Evolutionary conservation across 2,888 invertebrate species (phyloP).

Genomic region (Cryptus viduatorius): DNA sequence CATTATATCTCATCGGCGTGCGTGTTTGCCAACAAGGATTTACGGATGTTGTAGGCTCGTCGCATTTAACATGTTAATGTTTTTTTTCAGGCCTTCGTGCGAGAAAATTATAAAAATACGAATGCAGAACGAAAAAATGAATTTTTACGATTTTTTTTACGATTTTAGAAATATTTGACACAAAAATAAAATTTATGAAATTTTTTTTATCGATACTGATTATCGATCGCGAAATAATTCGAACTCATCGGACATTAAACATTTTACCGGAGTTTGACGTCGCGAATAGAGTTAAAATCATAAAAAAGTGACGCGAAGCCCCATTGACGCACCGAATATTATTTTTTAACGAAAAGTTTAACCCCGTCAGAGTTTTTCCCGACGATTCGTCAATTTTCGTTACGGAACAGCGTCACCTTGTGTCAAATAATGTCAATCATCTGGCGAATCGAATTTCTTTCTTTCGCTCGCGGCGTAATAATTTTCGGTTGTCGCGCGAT

Average conservation of each 20-base stretch:
- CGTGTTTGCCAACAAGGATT: slow-evolving; percentile 57
- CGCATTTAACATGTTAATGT: slow-evolving; percentile 2
- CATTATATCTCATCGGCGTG: neutral
- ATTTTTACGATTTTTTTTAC: neutral
- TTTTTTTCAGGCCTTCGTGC: slow-evolving; percentile 70
- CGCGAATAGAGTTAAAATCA: neutral
- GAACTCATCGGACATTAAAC: neutral
- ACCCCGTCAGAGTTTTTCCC: neutral
- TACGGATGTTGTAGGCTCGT: neutral
- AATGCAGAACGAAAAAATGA: neutral
- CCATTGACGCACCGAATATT: neutral
- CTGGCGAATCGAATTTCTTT: slow-evolving; percentile 1
- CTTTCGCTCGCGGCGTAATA: neutral
- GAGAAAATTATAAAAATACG: slow-evolving; percentile 39
- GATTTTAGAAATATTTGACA: neutral
- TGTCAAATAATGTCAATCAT: slow-evolving; percentile 25
- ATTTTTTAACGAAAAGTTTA: neutral
- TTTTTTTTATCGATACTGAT: neutral
- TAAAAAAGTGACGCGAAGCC: neutral
- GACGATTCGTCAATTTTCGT: slow-evolving; percentile 8
- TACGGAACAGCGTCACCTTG: neutral
- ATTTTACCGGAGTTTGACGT: neutral
- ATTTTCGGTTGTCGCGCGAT: slow-evolving; percentile 14
- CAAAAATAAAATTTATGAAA: neutral
- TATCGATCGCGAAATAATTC: neutral